Base-by-base conservation (phyloP, 1,140 invertebrate species). In the Drosophila triauraria region DNA sequence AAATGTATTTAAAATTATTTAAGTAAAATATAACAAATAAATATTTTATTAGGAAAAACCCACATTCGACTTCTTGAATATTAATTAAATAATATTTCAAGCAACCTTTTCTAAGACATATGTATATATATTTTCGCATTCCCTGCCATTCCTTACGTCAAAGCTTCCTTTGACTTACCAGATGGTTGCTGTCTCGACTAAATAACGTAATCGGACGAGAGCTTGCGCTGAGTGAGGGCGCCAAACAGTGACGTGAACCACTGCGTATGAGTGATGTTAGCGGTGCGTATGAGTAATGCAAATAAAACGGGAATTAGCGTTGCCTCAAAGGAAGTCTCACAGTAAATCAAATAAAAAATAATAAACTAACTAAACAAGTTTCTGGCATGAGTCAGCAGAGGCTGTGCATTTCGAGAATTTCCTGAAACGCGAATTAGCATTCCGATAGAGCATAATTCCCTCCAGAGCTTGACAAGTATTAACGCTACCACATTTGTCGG, bases 401-500 rank as follows among this genome's bases (percentile, higher is more conserved):
- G 27, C 13, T 17, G 20, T 30, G 12, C 23, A 17, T 43, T 15
- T 57, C 7, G 44, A 61, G 63, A 69, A 69, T 78, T 78, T 78
- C 75, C 74, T 68, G 75, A 51, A 35, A 12, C 13, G 23, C 30
- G 12, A 51, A 57, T 50, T 74, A 23, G 44, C 42, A 68, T 60
- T 59, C 27, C 25, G 23, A 13, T 25, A 30, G 35, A 76, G 74
- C 74, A 74, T 74, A 72, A 51, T 70, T 53, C 48, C 40, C 59
- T 10, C 47, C 40, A 15, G 48, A 46, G 38, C 44, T 51, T 78
- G 51, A 42, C 53, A 59, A 15, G 58, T 35, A 27, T 25, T 69
- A 56, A 35, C 40, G 74, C 44, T 13, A 56, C 50, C 76, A 82
- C 38, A 87, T 88, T 87, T 87, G 83, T 78, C 84, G 67, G 44